A percentile compares a stretch with the other conserved stretches of the same genome.
phyloP scores from a whole-genome alignment of 92 coral and sea anemone genomes.

The Bergia puertoricense region DNA sequence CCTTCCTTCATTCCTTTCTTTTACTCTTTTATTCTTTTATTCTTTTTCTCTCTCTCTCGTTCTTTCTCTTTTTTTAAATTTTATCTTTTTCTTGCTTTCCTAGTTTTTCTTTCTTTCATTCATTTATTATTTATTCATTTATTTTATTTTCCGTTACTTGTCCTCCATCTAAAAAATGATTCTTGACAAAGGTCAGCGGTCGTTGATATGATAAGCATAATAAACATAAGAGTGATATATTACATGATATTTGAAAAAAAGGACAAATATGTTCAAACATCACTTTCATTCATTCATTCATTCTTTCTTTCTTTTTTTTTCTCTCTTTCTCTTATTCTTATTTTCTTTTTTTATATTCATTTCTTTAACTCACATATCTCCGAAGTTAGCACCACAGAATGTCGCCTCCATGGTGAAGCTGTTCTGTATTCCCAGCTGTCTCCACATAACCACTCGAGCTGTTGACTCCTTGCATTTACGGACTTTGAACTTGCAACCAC shows the following conservation, averaged over 20 bases:
- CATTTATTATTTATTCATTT: not conserved
- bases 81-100: no score
- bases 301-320: no score
- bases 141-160: not conserved
- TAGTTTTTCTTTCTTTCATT: no score
- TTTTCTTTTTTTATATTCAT: not conserved
- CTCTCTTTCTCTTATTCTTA: not conserved
- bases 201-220: no score
- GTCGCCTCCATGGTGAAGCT: constrained; percentile 99
- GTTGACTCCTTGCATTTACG: constrained; percentile 98
- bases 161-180: no score
- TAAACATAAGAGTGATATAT: no score
- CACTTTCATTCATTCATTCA: no score
- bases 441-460: constrained; percentile 99
- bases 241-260: no score
- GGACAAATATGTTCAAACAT: no score
- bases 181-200: no score
- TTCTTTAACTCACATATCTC: constrained; percentile 83
- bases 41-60: not conserved
- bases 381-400: constrained; percentile 96
- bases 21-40: no score
- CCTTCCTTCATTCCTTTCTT: no score
- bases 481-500: constrained; percentile 95
- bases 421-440: constrained; percentile 90
- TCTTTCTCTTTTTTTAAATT: not conserved